Evolutionary conservation across 2,888 invertebrate genomes (phyloP).

Genomic region (Dicyrtomina minuta): DNA sequence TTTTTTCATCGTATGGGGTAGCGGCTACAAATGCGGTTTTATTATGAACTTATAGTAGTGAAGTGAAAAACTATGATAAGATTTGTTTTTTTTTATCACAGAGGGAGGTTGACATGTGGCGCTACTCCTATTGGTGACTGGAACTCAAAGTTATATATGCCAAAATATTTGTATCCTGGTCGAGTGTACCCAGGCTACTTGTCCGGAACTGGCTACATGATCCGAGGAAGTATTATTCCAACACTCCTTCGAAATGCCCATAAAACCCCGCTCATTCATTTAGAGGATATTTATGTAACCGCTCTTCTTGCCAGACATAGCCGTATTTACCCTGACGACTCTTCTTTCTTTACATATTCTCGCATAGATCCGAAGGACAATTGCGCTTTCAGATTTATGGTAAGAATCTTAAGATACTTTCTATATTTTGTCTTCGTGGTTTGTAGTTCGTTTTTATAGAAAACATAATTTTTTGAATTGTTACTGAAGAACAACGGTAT

Average conservation of each 20-base stretch:
- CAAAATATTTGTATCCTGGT: constrained; percentile 73
- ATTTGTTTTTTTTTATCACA: too few relatives aligned
- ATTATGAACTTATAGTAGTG: too few relatives aligned
- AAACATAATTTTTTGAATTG: too few relatives aligned
- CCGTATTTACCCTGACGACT: constrained; percentile 48
- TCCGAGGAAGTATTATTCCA: constrained; percentile 68
- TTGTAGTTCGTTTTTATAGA: too few relatives aligned
- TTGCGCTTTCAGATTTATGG: constrained; percentile 53
- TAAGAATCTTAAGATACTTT: constrained; percentile 36
- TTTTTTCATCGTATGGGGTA: too few relatives aligned
- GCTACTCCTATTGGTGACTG: constrained; percentile 73
- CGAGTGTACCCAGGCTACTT: constrained; percentile 75
- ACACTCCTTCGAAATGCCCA: constrained; percentile 69
- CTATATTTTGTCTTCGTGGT: constrained; percentile 1
- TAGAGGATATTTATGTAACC: constrained; percentile 56
- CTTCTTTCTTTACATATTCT: constrained; percentile 50
- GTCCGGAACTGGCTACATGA: constrained; percentile 77
- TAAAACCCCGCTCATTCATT: constrained; percentile 69
- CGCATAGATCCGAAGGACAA: constrained; percentile 49
- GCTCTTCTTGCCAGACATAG: constrained; percentile 54
- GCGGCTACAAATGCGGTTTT: too few relatives aligned
- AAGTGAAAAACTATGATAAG: too few relatives aligned
- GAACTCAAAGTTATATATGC: constrained; percentile 80
- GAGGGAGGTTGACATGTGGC: constrained; percentile 74
- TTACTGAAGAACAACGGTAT: too few relatives aligned